Conservation (phyloP, 2,888 invertebrate species). For the Masnerella sp. region DNA sequence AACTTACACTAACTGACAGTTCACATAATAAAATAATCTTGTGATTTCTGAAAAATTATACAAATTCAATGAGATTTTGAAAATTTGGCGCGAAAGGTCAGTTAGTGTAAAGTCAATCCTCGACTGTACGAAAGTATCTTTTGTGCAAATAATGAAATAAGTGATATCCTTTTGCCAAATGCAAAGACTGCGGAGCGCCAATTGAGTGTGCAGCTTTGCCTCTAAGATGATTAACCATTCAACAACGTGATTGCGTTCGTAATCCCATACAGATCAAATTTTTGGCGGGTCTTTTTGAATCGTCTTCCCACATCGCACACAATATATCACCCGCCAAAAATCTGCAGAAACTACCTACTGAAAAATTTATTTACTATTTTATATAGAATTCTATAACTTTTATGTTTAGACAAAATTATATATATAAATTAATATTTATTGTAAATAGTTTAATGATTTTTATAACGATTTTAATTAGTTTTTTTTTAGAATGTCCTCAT, state of each 20-base stretch:
- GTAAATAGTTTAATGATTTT: no score
- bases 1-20: slow-evolving; percentile 34
- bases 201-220: slow-evolving; percentile 45
- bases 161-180: slow-evolving; percentile 61
- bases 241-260: slow-evolving; percentile 37
- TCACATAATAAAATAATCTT: neutral
- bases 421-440: no score
- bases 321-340: slow-evolving; percentile 41
- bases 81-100: slow-evolving; percentile 2
- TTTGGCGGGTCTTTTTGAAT: slow-evolving; percentile 38
- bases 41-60: neutral
- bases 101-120: slow-evolving; percentile 36
- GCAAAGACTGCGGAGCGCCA: slow-evolving; percentile 53
- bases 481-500: no score
- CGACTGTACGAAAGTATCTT: slow-evolving; percentile 55
- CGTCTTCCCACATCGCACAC: slow-evolving; percentile 52
- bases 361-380: no score
- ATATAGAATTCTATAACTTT: no score
- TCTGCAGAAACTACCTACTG: slow-evolving; percentile 14
- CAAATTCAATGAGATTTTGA: neutral
- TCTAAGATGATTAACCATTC: slow-evolving; percentile 31
- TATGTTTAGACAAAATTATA: no score
- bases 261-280: slow-evolving; percentile 20
- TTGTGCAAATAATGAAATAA: slow-evolving; percentile 58
- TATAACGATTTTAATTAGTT: no score